Evolutionary conservation across 2,113 vertebrate species (phyloP), one percentile per base, ranked within the genome.

Genomic region (Rhinogobius similis): DNA sequence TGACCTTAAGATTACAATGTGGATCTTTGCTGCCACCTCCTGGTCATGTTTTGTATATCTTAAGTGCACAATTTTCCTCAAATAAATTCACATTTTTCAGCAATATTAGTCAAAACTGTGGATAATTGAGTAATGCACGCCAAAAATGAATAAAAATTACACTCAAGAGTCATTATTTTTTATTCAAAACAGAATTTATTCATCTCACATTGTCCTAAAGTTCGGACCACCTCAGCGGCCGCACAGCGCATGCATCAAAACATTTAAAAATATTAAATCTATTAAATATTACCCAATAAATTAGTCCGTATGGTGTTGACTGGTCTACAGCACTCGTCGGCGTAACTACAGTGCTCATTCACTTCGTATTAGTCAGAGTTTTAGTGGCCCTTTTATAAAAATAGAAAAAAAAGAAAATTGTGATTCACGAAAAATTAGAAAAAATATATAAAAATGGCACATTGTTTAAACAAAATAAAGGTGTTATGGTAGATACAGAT

Each of bases 201-300:
- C 63, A 86, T 76, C 68, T 82, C 59, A 87, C 82, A 77, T 16
- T 10, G 10, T 8, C 12, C 52, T 55, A 5, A 2, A 26, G 52
- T 4, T 13, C 10, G 87, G 69, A 88, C 84, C 77, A 76, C 76
- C 56, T 9, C 56, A 74, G 82, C 82, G 85, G 77, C 82, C 82
- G 78, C 82, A 88, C 87, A 87, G 66, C 81, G 78, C 90, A 92
- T 92, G 90, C 92, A 68, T 32, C 84, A 76, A 70, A 46, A 79
- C 75, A 82, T 27, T 56, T 56, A 27, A 20, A 61, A 61, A 61
- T 56, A 56, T 56, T 1, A 56, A 61, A 32, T 61, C 58, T 61
- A 61, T 61, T 27, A 27, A 56, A 36, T 61, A 61, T 58, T 18
- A 58, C 16, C 16, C 23, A 32, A n/a, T 36, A 36, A 61, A 61